A percentile compares a stretch with the other conserved stretches of the same genome.
Evolutionary conservation across 2,113 vertebrate genomes (phyloP).

Genomic region (Ariopsis seemanni): DNA sequence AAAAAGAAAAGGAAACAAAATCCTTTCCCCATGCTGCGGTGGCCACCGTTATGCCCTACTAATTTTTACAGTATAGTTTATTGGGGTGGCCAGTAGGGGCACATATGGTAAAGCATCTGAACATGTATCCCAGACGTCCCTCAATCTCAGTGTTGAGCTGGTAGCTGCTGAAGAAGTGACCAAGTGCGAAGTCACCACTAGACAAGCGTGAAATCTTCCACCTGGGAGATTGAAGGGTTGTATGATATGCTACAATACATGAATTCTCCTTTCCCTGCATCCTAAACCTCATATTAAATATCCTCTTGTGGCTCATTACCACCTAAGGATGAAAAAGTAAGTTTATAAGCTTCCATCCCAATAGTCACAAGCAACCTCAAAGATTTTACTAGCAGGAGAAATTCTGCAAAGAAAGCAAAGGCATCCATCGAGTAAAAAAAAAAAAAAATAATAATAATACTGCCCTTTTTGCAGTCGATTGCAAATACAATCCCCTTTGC

Average conservation of each 20-base stretch:
- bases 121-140: slow-evolving; percentile 37
- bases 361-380: slow-evolving; percentile 2
- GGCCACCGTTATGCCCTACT: slow-evolving; percentile 53
- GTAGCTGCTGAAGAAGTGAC: slow-evolving; percentile 13
- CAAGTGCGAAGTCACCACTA: slow-evolving; percentile 32
- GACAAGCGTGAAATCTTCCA: slow-evolving; percentile 52
- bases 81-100: slow-evolving; percentile 33
- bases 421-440: slow-evolving; percentile 44
- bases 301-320: slow-evolving; percentile 51
- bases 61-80: slow-evolving; percentile 57
- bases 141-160: not conserved
- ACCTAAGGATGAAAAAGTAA: slow-evolving; percentile 34
- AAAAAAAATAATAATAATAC: slow-evolving; percentile 16
- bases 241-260: slow-evolving; percentile 50
- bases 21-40: slow-evolving; percentile 22
- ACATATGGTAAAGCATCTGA: slow-evolving; percentile 26
- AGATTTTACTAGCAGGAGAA: slow-evolving; percentile 41
- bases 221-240: slow-evolving; percentile 31
- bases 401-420: slow-evolving; percentile 20
- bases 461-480: slow-evolving; percentile 41
- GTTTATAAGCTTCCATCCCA: slow-evolving; percentile 42
- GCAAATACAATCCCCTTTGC: slow-evolving; percentile 43
- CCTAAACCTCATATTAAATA: slow-evolving; percentile 33
- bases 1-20: not conserved
- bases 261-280: slow-evolving; percentile 37